Conservation (phyloP, 2,888 invertebrate species). For the Cheilosia impressa region DNA sequence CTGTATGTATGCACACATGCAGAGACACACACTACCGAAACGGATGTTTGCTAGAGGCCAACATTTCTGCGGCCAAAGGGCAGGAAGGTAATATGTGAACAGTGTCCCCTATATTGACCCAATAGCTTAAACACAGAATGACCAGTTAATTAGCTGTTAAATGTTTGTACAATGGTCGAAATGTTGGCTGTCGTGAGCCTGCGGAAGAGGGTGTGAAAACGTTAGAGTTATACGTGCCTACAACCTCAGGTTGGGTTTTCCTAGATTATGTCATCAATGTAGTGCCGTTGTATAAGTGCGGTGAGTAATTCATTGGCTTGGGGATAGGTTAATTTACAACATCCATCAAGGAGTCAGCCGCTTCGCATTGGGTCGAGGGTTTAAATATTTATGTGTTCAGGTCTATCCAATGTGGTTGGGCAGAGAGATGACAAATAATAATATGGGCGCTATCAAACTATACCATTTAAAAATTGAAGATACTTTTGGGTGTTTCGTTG, state of each 20-base stretch:
- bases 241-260: background rate
- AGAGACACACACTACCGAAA: slow-evolving; percentile 7
- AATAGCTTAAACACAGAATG: slow-evolving; percentile 57
- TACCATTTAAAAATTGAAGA: background rate
- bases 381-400: slow-evolving; percentile 17
- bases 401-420: background rate
- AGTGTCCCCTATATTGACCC: slow-evolving; percentile 41
- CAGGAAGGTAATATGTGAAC: slow-evolving; percentile 6
- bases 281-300: background rate
- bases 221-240: background rate
- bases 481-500: background rate
- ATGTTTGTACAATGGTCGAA: slow-evolving; percentile 52
- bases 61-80: background rate
- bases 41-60: slow-evolving; percentile 36
- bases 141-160: slow-evolving; percentile 65
- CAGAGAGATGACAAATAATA: background rate
- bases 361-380: background rate
- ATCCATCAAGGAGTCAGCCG: slow-evolving; percentile 26
- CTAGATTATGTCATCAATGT: slow-evolving; percentile 17
- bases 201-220: background rate
- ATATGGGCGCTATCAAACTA: background rate
- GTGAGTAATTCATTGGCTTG: slow-evolving; percentile 10
- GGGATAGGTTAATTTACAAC: slow-evolving; percentile 23
- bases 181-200: slow-evolving; percentile 34
- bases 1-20: background rate